Percentiles rank a stretch among this genome's conserved stretches.
Evolutionary conservation across 2,888 invertebrate species (phyloP).

Genomic region (Plagodis pulveraria): DNA sequence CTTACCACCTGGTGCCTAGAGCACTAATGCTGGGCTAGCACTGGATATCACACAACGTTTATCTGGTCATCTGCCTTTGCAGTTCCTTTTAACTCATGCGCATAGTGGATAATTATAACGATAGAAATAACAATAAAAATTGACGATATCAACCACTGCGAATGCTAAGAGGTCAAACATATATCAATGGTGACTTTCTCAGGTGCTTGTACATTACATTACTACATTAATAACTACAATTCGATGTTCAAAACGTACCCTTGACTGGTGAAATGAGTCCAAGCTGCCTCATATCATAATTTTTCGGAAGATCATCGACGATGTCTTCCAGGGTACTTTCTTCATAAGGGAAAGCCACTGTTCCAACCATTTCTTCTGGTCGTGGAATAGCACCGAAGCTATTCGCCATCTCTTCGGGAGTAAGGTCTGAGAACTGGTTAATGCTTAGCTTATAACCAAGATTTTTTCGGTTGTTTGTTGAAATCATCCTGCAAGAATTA

Average conservation of each 20-base stretch:
- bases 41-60: no score
- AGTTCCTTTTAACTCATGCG: no score
- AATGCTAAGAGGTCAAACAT: no score
- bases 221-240: no score
- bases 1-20: no score
- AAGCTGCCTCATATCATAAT: conserved; percentile 57
- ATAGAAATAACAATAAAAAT: no score
- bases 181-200: no score
- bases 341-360: conserved; percentile 59
- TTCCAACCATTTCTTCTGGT: conserved; percentile 48
- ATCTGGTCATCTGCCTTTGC: no score
- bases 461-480: conserved; percentile 52
- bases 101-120: no score
- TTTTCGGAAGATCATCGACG: conserved; percentile 46
- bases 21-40: no score
- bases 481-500: conserved; percentile 46
- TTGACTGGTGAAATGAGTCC: conserved; percentile 59
- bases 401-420: conserved; percentile 55
- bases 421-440: conserved; percentile 65
- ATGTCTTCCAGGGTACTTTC: conserved; percentile 41
- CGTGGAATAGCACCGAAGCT: conserved; percentile 49
- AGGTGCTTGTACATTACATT: no score
- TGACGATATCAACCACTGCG: no score
- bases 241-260: conserved; percentile 45
- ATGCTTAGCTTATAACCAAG: conserved; percentile 58